phyloP scores from a whole-genome alignment of 2,888 invertebrate species.

The Acanthococcus lagerstroemiae region DNA sequence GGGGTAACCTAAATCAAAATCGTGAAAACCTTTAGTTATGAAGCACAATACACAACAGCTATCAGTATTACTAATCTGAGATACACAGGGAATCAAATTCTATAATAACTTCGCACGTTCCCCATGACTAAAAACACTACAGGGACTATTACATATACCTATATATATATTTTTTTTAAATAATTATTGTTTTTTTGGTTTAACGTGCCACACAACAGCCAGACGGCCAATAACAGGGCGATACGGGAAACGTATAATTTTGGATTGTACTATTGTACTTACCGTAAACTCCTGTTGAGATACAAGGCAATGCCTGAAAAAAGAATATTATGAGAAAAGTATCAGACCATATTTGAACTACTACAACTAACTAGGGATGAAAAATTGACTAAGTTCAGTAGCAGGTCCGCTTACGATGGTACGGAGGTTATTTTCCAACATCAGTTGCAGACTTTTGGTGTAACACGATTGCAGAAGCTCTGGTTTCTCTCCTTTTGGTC shows the following conservation, averaged over 20 bases:
- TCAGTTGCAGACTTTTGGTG: conserved; percentile 52
- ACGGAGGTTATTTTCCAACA: conserved; percentile 48
- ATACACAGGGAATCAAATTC: too few species aligned
- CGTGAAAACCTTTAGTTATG: background rate
- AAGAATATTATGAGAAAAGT: conserved; percentile 28
- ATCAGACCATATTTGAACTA: background rate
- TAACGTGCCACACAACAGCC: too few species aligned
- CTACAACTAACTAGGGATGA: background rate
- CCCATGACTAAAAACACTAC: background rate
- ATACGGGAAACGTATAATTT: too few species aligned
- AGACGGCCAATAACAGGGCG: too few species aligned
- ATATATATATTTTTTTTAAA: too few species aligned
- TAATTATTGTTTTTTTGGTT: too few species aligned
- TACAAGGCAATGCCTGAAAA: conserved; percentile 70
- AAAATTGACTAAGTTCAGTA: background rate
- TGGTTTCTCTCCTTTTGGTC: conserved; percentile 64
- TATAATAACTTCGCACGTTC: background rate
- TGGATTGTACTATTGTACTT: conserved; percentile 37
- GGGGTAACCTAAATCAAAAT: conserved; percentile 53
- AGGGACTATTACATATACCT: too few species aligned
- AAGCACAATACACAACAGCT: too few species aligned
- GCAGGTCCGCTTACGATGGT: conserved; percentile 47
- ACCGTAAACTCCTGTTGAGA: conserved; percentile 83
- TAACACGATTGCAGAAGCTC: conserved; percentile 59
- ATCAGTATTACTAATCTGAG: too few species aligned